Evolutionary conservation across 2,888 invertebrate genomes (phyloP).

Genomic region (Agrotis exclamationis): DNA sequence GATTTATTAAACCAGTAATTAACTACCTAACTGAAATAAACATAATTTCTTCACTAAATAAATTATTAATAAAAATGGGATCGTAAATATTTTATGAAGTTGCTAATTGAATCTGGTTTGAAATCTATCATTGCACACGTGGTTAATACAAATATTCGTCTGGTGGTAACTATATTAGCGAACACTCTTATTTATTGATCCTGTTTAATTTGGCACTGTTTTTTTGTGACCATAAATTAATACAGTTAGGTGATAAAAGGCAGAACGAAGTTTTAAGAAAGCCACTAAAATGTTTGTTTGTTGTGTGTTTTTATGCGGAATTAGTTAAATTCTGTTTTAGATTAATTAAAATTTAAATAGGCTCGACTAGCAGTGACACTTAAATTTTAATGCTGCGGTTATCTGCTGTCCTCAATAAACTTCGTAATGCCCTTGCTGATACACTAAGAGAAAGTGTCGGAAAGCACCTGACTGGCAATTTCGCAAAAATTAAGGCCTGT

Average conservation of each 20-base stretch:
- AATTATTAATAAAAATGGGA: not conserved
- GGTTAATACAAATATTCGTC: constrained; percentile 21
- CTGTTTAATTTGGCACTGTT: constrained; percentile 20
- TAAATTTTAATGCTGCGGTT: not conserved
- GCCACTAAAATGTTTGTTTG: constrained; percentile 2
- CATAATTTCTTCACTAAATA: not conserved
- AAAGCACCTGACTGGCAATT: not conserved
- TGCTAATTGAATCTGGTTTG: constrained; percentile 47
- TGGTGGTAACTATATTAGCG: constrained; percentile 15
- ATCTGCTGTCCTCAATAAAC: not conserved
- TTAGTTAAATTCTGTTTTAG: not conserved
- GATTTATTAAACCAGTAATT: constrained; percentile 3
- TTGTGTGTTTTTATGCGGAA: not conserved
- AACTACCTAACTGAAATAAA: constrained; percentile 12
- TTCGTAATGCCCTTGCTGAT: not conserved
- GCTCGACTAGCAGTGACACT: not conserved
- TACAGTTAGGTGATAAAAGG: constrained; percentile 20
- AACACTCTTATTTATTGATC: constrained; percentile 48
- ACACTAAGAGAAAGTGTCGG: not conserved
- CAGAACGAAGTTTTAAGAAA: constrained; percentile 2
- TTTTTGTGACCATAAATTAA: constrained; percentile 25
- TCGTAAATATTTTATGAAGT: constrained; percentile 36
- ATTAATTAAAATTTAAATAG: not conserved
- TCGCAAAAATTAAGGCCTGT: not conserved
- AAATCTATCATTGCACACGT: constrained; percentile 24